Evolutionary conservation across 2,113 vertebrate species (phyloP).

Genomic region (Labeo rohita): DNA sequence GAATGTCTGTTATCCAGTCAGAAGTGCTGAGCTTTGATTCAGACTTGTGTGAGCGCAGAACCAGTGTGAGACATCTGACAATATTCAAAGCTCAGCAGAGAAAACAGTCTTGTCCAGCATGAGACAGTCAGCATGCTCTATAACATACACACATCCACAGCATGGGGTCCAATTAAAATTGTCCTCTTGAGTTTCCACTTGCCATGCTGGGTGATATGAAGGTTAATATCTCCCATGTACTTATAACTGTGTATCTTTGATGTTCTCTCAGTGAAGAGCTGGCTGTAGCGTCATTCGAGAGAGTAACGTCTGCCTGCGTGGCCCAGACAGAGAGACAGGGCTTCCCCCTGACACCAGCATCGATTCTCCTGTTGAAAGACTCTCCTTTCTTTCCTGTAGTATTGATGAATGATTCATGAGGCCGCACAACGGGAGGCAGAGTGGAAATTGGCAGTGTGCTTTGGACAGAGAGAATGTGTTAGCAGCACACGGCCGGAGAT

Average conservation of each 20-base stretch:
- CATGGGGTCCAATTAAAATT: neutral
- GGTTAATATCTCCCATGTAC: slow-evolving; percentile 6
- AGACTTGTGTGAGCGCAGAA: neutral
- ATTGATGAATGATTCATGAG: slow-evolving; percentile 69
- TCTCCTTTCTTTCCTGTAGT: slow-evolving; percentile 42
- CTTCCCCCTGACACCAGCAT: slow-evolving; percentile 57
- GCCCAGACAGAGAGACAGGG: slow-evolving; percentile 16
- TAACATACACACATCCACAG: neutral
- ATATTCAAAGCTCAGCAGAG: neutral
- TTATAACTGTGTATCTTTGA: neutral
- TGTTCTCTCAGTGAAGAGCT: neutral
- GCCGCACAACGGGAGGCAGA: slow-evolving; percentile 58
- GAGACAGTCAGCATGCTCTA: neutral
- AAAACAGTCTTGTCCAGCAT: neutral
- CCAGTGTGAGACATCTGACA: neutral
- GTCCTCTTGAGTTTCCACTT: neutral
- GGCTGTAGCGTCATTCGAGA: slow-evolving; percentile 14
- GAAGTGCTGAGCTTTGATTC: neutral
- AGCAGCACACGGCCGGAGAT: slow-evolving; percentile 2
- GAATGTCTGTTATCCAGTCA: neutral
- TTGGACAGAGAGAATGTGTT: slow-evolving; percentile 24
- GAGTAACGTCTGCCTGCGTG: neutral
- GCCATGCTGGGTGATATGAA: neutral
- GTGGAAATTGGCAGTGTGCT: slow-evolving; percentile 55
- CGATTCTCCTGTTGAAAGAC: slow-evolving; percentile 62